phyloP scores from a whole-genome alignment of 2,888 invertebrate genomes.

The Acanthosoma haemorrhoidale region DNA sequence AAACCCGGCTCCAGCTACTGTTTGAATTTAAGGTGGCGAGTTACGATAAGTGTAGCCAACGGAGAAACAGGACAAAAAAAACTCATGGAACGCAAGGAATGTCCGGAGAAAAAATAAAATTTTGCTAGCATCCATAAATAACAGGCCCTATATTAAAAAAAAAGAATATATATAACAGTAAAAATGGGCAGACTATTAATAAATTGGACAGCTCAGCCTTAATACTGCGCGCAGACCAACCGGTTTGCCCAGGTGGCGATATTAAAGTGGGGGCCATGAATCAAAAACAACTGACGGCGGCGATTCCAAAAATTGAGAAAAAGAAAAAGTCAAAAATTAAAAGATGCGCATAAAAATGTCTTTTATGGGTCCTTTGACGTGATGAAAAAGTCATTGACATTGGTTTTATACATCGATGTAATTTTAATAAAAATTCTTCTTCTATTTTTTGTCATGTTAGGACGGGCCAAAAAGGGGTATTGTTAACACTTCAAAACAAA shows the following conservation, averaged over 20 bases:
- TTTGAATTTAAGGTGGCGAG: not conserved
- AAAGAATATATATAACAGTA: slow-evolving; percentile 10
- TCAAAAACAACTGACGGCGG: not conserved
- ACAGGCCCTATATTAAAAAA: slow-evolving; percentile 4
- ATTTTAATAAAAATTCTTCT: no score
- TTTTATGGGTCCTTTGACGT: no score
- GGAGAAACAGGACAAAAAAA: not conserved
- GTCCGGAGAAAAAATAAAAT: slow-evolving; percentile 10
- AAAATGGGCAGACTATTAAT: slow-evolving; percentile 19
- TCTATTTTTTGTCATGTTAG: no score
- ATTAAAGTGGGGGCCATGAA: not conserved
- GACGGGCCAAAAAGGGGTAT: no score
- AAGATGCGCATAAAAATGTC: not conserved
- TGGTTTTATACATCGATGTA: no score
- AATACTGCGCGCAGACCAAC: not conserved
- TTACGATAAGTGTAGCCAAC: not conserved
- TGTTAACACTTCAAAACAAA: no score
- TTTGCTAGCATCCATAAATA: slow-evolving; percentile 3
- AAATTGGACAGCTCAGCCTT: slow-evolving; percentile 24
- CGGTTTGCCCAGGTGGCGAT: slow-evolving; percentile 22
- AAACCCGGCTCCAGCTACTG: not conserved
- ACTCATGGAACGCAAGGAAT: not conserved
- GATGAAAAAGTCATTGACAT: no score
- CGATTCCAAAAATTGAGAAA: not conserved
- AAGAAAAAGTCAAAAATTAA: not conserved